These are phyloP conservation scores for Bombus confusus DNA, from an alignment of 1,140 invertebrate genomes.

Conservation along the genomic window DNA sequence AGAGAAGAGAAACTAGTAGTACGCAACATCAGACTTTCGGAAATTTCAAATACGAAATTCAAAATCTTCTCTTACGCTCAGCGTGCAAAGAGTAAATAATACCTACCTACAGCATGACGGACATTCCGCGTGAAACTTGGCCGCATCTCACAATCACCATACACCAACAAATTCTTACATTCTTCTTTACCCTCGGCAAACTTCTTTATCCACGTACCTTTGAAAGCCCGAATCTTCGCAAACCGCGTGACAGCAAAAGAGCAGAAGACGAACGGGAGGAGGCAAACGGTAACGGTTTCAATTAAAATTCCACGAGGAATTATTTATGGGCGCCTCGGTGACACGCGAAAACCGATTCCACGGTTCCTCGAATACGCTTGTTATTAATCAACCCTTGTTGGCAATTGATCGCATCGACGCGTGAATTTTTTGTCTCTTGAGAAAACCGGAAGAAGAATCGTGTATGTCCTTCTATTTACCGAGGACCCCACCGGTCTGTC, in stretches of 20 bases:
- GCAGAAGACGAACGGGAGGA: not conserved
- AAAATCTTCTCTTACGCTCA: too few relatives aligned
- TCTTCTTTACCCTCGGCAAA: not conserved
- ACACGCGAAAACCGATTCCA: not conserved
- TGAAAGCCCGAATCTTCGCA: not conserved
- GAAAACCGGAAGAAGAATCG: not conserved
- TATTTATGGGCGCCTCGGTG: conserved; percentile 2
- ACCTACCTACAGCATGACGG: not conserved
- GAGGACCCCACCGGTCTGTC: conserved; percentile 60
- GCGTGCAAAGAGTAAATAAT: not conserved
- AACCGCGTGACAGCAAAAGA: not conserved
- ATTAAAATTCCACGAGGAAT: conserved; percentile 35
- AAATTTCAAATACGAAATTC: not conserved
- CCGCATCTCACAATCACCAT: not conserved
- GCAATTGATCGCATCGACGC: not conserved
- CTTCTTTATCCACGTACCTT: not conserved
- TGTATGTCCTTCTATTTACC: conserved; percentile 30
- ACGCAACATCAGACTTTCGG: too few relatives aligned
- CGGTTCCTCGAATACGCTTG: not conserved
- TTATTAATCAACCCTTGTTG: not conserved
- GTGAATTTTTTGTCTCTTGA: not conserved
- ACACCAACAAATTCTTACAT: not conserved
- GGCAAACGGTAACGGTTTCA: conserved; percentile 25
- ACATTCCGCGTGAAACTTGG: not conserved
- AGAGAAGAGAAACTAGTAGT: too few relatives aligned